A percentile compares a stretch with the other conserved stretches of the same genome.
These are phyloP conservation scores for Xiphophorus birchmanni DNA, from an alignment of 2,797 vertebrate species.

Conservation along the genomic window DNA sequence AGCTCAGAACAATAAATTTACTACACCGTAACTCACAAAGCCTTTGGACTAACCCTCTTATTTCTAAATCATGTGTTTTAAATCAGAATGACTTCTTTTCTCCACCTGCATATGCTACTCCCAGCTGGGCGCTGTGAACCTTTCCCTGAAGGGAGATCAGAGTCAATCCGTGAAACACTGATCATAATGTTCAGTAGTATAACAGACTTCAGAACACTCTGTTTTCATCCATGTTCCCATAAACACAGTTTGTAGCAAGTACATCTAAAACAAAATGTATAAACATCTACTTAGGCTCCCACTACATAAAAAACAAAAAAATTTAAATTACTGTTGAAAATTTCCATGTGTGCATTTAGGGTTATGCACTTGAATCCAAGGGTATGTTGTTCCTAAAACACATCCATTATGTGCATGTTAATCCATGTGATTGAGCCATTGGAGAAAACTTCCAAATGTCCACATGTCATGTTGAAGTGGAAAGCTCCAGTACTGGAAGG, in stretches of 20 bases:
- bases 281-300: slow-evolving; percentile 5
- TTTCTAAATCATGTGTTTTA: slow-evolving; percentile 11
- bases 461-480: slow-evolving; percentile 9
- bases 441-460: slow-evolving; percentile 6
- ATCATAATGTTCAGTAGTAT: neutral
- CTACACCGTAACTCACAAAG: neutral
- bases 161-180: neutral
- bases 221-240: neutral
- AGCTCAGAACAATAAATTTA: neutral
- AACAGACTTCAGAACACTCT: neutral
- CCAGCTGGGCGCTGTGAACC: neutral
- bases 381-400: neutral
- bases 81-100: slow-evolving; percentile 18
- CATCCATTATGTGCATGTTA: slow-evolving; percentile 3
- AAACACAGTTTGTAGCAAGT: neutral
- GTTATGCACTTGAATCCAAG: neutral
- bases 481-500: neutral
- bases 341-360: slow-evolving; percentile 6
- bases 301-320: neutral
- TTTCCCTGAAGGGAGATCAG: slow-evolving; percentile 5
- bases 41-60: slow-evolving; percentile 10
- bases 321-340: neutral
- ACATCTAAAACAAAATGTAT: neutral
- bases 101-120: slow-evolving; percentile 8
- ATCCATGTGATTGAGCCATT: neutral